Evolutionary conservation across 2,797 vertebrate species (phyloP).

Genomic region (Orestias chungarensis): DNA sequence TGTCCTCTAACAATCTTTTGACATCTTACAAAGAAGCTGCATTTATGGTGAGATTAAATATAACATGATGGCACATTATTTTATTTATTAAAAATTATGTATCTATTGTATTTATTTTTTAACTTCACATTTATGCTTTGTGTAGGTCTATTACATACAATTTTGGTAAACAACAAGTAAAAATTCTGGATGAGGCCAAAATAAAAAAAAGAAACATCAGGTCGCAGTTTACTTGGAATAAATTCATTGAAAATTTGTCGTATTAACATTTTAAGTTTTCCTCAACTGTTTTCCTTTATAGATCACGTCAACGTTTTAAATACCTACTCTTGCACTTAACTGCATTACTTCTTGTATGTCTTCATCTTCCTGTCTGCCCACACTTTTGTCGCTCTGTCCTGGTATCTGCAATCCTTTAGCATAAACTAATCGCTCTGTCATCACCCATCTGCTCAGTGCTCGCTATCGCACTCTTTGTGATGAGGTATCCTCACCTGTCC

Average conservation of each 20-base stretch:
- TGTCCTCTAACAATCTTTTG: background rate
- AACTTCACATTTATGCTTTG: slow-evolving; percentile 20
- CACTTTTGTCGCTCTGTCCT: slow-evolving; percentile 32
- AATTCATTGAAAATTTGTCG: background rate
- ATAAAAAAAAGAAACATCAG: background rate
- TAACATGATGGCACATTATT: background rate
- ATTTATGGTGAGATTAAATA: background rate
- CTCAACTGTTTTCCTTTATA: background rate
- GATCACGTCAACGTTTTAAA: background rate
- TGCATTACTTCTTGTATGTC: background rate
- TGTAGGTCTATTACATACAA: background rate
- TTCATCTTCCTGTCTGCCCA: slow-evolving; percentile 20
- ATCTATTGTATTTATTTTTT: slow-evolving; percentile 52
- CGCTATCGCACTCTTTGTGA: slow-evolving; percentile 46
- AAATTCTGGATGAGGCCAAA: background rate
- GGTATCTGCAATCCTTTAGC: slow-evolving; percentile 52
- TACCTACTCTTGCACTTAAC: background rate
- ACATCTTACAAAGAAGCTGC: background rate
- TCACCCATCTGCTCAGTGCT: slow-evolving; percentile 52
- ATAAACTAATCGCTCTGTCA: slow-evolving; percentile 68
- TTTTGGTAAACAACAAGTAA: background rate
- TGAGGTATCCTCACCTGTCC: slow-evolving; percentile 68
- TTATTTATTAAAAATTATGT: background rate
- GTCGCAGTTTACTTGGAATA: too few species aligned
- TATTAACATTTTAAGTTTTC: slow-evolving; percentile 7